These are phyloP conservation scores for Brachionus asplanchnoidis DNA, from an alignment of 1,140 invertebrate species.

Conservation along the genomic window DNA sequence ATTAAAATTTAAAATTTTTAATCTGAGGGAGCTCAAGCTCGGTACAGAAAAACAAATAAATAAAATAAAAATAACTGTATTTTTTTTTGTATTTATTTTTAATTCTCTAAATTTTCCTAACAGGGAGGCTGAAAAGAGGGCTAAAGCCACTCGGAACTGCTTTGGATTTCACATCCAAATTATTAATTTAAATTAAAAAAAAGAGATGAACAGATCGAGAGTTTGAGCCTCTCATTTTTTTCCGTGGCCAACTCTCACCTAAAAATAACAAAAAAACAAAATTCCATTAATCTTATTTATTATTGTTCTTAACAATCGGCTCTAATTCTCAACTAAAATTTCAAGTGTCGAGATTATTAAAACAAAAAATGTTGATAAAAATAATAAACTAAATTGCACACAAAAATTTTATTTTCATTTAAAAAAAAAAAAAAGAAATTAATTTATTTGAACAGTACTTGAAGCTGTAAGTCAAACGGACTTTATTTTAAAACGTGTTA, in stretches of 20 bases:
- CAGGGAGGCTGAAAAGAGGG: no score
- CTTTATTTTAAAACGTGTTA: background rate
- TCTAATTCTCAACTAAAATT: background rate
- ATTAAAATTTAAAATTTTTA: no score
- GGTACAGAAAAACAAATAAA: no score
- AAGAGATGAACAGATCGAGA: no score
- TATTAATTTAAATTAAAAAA: no score
- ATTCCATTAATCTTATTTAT: background rate
- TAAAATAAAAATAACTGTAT: no score
- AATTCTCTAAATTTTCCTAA: no score
- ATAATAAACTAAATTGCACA: background rate
- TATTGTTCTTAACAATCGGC: background rate
- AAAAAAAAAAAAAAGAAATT: background rate
- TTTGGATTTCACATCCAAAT: no score
- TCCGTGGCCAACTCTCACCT: background rate
- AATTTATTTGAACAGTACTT: background rate
- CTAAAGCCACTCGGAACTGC: no score
- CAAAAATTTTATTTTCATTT: background rate
- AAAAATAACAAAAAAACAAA: background rate
- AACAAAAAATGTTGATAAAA: background rate
- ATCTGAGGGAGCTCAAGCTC: no score
- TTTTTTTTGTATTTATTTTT: no score
- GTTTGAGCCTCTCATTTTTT: background rate
- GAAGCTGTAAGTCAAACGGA: background rate
- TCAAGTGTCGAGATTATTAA: background rate